Evolutionary conservation across 2,888 invertebrate genomes (phyloP).

Genomic region (Prenolepis imparis): DNA sequence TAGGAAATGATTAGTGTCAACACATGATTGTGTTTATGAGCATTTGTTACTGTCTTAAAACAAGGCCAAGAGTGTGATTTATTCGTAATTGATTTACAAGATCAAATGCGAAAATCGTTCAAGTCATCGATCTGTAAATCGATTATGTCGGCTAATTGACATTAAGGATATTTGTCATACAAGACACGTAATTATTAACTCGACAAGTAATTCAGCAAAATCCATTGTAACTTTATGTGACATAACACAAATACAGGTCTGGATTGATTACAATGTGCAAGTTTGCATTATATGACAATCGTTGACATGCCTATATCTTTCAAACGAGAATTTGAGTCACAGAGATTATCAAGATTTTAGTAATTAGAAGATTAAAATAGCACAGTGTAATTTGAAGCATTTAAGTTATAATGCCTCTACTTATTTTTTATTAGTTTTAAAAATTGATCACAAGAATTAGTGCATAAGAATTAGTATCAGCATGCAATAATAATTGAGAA

Average conservation of each 20-base stretch:
- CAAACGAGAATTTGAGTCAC: not conserved
- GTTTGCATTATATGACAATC: not conserved
- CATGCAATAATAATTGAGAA: not conserved
- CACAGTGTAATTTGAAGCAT: not conserved
- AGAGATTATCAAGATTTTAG: not conserved
- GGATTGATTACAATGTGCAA: constrained; percentile 19
- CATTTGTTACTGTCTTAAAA: constrained; percentile 30
- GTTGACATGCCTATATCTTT: constrained; percentile 9
- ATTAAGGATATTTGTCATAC: constrained; percentile 25
- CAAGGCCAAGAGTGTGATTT: not conserved
- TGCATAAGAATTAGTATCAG: not conserved
- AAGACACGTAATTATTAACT: not conserved
- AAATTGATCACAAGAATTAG: no score
- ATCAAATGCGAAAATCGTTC: not conserved
- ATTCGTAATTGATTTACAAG: constrained; percentile 6
- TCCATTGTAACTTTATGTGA: constrained; percentile 3
- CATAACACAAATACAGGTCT: constrained; percentile 23
- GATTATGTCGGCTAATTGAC: constrained; percentile 1
- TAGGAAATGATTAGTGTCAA: not conserved
- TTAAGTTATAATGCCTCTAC: not conserved
- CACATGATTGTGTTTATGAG: not conserved
- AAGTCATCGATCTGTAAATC: constrained; percentile 2
- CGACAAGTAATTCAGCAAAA: constrained; percentile 9
- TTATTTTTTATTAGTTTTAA: constrained; percentile 10
- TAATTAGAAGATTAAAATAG: not conserved